Conservation (phyloP, 2,888 invertebrate genomes). For the Oligia fasciuncula region DNA sequence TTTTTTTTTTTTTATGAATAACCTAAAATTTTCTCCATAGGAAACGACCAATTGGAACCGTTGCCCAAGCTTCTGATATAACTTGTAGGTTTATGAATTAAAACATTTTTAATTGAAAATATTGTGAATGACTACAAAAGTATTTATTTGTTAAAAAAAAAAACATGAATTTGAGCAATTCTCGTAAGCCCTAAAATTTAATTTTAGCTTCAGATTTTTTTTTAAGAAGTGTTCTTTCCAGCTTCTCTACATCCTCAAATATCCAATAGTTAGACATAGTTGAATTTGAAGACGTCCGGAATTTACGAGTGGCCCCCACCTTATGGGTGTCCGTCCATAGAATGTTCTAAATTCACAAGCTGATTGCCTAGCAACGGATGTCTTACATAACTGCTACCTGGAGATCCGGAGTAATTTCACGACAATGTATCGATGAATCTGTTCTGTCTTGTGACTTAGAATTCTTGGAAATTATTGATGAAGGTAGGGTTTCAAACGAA, state of each 20-base stretch:
- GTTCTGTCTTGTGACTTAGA: not conserved
- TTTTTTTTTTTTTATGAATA: not conserved
- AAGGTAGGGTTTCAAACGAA: too few species aligned
- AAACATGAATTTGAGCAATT: not conserved
- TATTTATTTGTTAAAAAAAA: not conserved
- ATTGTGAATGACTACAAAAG: not conserved
- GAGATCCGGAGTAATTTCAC: slow-evolving; percentile 37
- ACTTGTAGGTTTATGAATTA: not conserved
- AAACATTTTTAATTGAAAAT: not conserved
- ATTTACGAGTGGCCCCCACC: slow-evolving; percentile 87
- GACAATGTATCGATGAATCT: slow-evolving; percentile 48
- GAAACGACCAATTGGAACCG: not conserved
- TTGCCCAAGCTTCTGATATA: not conserved
- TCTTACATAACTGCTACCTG: slow-evolving; percentile 72
- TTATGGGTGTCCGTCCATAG: slow-evolving; percentile 85
- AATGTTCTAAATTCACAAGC: slow-evolving; percentile 82
- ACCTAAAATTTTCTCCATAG: not conserved
- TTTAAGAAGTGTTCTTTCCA: slow-evolving; percentile 66
- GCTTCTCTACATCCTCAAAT: slow-evolving; percentile 70
- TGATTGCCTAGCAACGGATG: slow-evolving; percentile 84
- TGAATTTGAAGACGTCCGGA: slow-evolving; percentile 89
- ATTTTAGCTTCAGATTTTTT: too few species aligned
- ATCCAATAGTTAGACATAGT: slow-evolving; percentile 89
- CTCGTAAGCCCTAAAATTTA: not conserved
- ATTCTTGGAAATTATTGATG: slow-evolving; percentile 6